Percentiles rank a stretch among this genome's conserved stretches.
Evolutionary conservation across 2,797 vertebrate genomes (phyloP).

Genomic region (Limosa lapponica): DNA sequence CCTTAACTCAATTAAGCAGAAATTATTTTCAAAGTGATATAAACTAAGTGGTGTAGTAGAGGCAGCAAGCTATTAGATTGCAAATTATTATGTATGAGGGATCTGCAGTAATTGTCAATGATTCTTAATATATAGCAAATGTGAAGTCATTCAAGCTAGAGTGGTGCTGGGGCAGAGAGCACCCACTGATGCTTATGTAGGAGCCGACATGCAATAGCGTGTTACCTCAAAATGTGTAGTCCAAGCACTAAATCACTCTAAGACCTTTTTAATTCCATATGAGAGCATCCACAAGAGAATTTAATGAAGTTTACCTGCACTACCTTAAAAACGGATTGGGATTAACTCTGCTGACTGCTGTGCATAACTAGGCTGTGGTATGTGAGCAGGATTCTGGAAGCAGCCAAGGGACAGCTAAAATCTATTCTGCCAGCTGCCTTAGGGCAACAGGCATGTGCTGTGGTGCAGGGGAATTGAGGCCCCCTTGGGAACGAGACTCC

Average conservation of each 20-base stretch:
- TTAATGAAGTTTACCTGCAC: neutral
- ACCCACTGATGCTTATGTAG: neutral
- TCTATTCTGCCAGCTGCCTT: neutral
- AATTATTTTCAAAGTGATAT: conserved; percentile 63
- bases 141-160: neutral
- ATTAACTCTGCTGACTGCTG: neutral
- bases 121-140: neutral
- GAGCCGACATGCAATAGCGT: neutral
- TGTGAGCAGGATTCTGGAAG: neutral
- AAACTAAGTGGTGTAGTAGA: conserved; percentile 28
- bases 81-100: conserved; percentile 40
- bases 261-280: neutral
- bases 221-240: neutral
- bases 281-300: neutral
- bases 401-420: neutral
- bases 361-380: neutral
- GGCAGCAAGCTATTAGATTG: conserved; percentile 18
- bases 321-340: neutral
- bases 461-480: fast-evolving
- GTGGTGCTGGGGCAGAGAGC: neutral
- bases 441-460: neutral
- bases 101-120: neutral
- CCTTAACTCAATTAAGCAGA: conserved; percentile 59
- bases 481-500: neutral
- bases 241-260: neutral